Evolutionary conservation across 35 echinoderm and acorn worm species (phyloP).

Genomic region (Heliocidaris erythrogramma): DNA sequence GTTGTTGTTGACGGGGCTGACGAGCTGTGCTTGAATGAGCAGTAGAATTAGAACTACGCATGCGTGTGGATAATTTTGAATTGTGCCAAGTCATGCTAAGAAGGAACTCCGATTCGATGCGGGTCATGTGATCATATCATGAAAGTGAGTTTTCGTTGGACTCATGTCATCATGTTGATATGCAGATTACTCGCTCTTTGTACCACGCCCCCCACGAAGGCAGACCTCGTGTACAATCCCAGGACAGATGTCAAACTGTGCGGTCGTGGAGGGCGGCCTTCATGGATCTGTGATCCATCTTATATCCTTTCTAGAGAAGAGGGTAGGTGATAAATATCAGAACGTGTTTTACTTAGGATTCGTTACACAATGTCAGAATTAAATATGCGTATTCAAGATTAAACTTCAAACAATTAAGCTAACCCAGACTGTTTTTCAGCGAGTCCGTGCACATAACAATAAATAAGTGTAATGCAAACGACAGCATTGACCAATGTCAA

Average conservation of each 20-base stretch:
- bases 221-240: conserved; percentile 51
- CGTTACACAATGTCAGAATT: no score
- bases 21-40: background rate
- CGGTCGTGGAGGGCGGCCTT: conserved; percentile 55
- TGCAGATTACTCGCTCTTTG: conserved; percentile 33
- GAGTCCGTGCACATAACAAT: no score
- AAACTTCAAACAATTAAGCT: no score
- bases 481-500: no score
- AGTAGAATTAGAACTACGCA: background rate
- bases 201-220: background rate
- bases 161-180: conserved; percentile 51
- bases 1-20: background rate
- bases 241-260: conserved; percentile 42
- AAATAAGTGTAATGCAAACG: no score
- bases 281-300: conserved; percentile 57
- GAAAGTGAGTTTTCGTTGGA: conserved; percentile 50
- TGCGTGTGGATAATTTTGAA: background rate
- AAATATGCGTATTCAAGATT: no score
- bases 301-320: conserved; percentile 33
- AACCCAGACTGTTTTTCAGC: no score
- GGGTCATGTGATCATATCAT: conserved; percentile 60
- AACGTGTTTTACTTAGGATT: no score
- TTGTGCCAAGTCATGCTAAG: background rate
- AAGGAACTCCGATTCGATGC: background rate
- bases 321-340: background rate